A percentile compares a stretch with the other conserved stretches of the same genome.
Conservation (phyloP, 1,140 invertebrate species). For the Zaprionus vittiger region DNA sequence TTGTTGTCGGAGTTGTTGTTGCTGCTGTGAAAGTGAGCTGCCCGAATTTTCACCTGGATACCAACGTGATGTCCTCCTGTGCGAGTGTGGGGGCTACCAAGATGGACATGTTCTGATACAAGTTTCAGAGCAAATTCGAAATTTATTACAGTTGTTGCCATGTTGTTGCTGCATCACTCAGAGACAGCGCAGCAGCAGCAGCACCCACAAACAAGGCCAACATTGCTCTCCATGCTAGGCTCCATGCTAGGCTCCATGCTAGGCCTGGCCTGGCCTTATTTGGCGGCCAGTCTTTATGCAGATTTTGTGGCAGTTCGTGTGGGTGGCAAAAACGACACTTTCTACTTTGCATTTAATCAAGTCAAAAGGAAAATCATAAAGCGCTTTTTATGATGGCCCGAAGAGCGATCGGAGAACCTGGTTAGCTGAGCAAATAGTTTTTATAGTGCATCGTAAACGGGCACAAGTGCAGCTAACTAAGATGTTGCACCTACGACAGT, state of each 20-base stretch:
- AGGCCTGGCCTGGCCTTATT: conserved; percentile 53
- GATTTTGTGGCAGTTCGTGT: conserved; percentile 49
- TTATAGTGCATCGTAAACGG: conserved; percentile 56
- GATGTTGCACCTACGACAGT: conserved; percentile 38
- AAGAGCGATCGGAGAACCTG: conserved; percentile 45
- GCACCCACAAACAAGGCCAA: conserved; percentile 64
- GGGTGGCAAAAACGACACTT: conserved; percentile 69
- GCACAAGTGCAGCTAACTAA: conserved; percentile 37
- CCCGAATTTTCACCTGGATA: conserved; percentile 60
- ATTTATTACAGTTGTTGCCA: conserved; percentile 63
- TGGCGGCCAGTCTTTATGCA: conserved; percentile 65
- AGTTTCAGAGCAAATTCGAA: conserved; percentile 81
- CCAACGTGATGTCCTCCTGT: conserved; percentile 21
- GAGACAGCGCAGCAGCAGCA: conserved; percentile 45
- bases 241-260: conserved; percentile 12
- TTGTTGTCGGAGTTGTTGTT: neutral
- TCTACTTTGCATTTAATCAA: conserved; percentile 66
- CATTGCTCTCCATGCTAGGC: conserved; percentile 36
- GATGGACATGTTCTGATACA: conserved; percentile 83
- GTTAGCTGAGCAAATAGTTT: conserved; percentile 60
- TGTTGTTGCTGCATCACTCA: conserved; percentile 57
- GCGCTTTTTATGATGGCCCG: conserved; percentile 49
- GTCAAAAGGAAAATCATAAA: conserved; percentile 25
- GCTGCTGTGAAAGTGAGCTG: conserved; percentile 40
- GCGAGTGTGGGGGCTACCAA: conserved; percentile 67